Conservation (phyloP, 1,140 invertebrate genomes). For the Proales similis region DNA sequence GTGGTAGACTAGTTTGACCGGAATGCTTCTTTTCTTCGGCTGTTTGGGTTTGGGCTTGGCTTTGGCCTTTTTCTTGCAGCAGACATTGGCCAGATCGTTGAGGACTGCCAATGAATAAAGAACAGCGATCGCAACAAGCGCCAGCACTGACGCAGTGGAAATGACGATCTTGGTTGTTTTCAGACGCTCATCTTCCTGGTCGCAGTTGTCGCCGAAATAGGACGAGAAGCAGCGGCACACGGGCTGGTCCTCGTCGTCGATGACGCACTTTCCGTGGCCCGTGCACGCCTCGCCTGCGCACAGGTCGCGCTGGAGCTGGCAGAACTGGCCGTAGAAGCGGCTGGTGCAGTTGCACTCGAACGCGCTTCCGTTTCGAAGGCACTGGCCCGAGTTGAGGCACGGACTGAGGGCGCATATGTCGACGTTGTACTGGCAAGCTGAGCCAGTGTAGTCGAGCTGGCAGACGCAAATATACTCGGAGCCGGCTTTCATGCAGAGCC, state of each 20-base stretch:
- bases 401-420: slow-evolving; percentile 65
- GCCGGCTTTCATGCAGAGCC: background rate
- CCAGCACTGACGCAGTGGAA: slow-evolving; percentile 2
- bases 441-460: slow-evolving; percentile 60
- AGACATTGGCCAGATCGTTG: too few relatives aligned
- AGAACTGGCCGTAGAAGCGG: slow-evolving; percentile 69
- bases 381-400: slow-evolving; percentile 77
- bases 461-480: slow-evolving; percentile 2
- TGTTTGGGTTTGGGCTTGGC: too few relatives aligned
- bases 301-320: slow-evolving; percentile 53
- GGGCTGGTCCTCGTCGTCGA: background rate
- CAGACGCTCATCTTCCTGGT: background rate
- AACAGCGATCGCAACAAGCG: too few relatives aligned
- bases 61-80: too few relatives aligned
- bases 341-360: slow-evolving; percentile 74
- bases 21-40: too few relatives aligned
- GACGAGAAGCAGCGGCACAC: background rate
- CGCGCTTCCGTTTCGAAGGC: slow-evolving; percentile 73
- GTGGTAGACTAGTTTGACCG: too few relatives aligned
- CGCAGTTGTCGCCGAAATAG: slow-evolving; percentile 9
- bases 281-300: slow-evolving; percentile 13
- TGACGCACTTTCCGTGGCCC: background rate
- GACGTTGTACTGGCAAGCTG: slow-evolving; percentile 73
- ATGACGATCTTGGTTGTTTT: slow-evolving; percentile 1
- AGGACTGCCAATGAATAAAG: too few relatives aligned